Evolutionary conservation across 1,140 invertebrate species (phyloP).

Genomic region (Acromyrmex heyeri): DNA sequence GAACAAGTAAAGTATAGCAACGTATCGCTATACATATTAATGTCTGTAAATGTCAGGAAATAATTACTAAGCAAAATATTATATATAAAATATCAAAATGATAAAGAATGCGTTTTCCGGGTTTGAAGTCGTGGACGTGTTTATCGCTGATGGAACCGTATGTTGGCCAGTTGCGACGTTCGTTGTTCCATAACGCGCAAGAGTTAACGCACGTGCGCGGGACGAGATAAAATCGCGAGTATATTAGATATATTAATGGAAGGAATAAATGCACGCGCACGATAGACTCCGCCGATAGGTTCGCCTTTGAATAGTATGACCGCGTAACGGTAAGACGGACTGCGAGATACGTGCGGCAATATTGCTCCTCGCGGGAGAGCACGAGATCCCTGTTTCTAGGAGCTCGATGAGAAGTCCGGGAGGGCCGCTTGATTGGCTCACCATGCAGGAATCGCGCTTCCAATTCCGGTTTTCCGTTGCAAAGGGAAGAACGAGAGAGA

Average conservation of each 20-base stretch:
- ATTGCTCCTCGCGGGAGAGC: constrained; percentile 10
- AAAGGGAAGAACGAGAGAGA: constrained; percentile 30
- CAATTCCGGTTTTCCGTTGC: constrained; percentile 67
- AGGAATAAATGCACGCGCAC: constrained; percentile 31
- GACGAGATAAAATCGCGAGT: constrained; percentile 42
- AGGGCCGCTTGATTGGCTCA: constrained; percentile 50
- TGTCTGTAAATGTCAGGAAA: background rate
- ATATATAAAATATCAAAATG: background rate
- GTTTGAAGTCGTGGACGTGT: background rate
- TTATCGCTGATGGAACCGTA: background rate
- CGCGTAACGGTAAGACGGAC: constrained; percentile 65
- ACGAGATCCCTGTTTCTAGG: constrained; percentile 45
- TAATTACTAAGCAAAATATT: constrained; percentile 5
- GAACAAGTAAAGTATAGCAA: background rate
- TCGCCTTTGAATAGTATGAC: constrained; percentile 56
- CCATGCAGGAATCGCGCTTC: constrained; percentile 46
- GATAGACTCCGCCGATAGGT: constrained; percentile 52
- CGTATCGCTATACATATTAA: background rate
- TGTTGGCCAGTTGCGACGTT: background rate
- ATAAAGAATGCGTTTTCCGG: background rate
- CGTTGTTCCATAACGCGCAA: constrained; percentile 19
- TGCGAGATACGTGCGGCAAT: constrained; percentile 51
- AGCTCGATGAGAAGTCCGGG: constrained; percentile 22
- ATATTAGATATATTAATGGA: constrained; percentile 50
- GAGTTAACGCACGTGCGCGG: constrained; percentile 33